phyloP scores from a whole-genome alignment of 2,113 vertebrate species.

The Callionymus lyra region DNA sequence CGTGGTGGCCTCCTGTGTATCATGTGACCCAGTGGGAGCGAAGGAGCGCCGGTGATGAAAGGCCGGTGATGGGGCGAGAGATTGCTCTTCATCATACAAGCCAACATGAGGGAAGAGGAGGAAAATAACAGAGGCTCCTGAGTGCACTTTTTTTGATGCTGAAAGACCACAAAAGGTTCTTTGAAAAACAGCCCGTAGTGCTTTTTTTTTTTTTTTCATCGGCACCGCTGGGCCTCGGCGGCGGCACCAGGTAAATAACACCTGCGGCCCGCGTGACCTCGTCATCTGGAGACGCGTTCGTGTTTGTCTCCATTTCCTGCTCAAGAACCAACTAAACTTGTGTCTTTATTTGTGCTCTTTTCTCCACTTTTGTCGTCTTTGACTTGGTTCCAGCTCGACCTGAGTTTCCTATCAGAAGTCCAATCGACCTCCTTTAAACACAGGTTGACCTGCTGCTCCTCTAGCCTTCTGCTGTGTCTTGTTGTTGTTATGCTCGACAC shows the following conservation, averaged over 20 bases:
- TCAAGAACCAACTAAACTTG: no score
- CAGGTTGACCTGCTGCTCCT: no score
- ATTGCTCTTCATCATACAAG: conserved; percentile 41
- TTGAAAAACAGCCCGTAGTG: conserved; percentile 47
- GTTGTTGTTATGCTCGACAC: no score
- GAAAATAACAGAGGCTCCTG: conserved; percentile 43
- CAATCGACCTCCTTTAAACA: no score
- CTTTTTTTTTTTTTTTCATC: conserved; percentile 20
- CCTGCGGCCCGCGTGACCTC: conserved; percentile 17
- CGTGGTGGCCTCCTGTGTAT: conserved; percentile 6
- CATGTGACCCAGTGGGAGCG: conserved; percentile 1
- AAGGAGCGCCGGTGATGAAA: conserved; percentile 18
- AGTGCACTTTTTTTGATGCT: conserved; percentile 50
- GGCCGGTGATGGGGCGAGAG: conserved; percentile 10
- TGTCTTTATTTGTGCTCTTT: no score
- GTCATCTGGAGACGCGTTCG: no score
- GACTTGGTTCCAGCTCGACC: no score
- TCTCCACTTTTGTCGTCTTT: no score
- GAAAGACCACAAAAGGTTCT: conserved; percentile 43
- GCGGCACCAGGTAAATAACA: conserved; percentile 49
- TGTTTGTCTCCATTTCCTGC: no score
- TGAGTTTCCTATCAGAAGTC: no score
- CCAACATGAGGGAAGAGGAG: conserved; percentile 29
- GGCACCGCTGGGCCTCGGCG: no score
- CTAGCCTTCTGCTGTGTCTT: no score